Evolutionary conservation across 2,888 invertebrate species (phyloP), one percentile per base, ranked within the genome.

Genomic region (Tryphoninae sp.): DNA sequence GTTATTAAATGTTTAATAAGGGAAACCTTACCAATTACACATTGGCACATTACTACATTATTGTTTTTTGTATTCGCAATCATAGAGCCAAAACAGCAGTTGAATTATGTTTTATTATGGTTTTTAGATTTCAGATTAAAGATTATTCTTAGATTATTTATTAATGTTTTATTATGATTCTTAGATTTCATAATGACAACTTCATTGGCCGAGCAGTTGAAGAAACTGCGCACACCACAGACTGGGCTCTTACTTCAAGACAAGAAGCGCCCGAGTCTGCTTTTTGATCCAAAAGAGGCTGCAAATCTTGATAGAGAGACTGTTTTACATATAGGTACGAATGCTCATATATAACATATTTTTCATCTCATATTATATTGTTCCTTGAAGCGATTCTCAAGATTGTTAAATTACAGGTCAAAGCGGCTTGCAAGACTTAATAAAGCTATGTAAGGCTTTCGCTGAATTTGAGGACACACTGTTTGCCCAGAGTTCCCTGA

Each of bases 281-380:
- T 99, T 1, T 99, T 98, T 91, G 96, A 97, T 88, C 95, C 96
- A 0, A 96, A 96, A 89, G 98, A 98, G 92, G 99, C 98, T 0
- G 97, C 98, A 0, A 94, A 94, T 58, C 95, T 98, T 87, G 97
- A 97, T 88, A 94, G 95, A 68, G 96, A 97, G 84, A 96, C 96
- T 0, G 96, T 98, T 85, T 97, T 95, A 91, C 96, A 97, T 89
- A 95, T 98, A 71, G 99, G 98, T 92, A 91, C 42, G 45, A n/a
- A 33, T 62, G 23, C 55, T 23, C 69, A 76, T 55, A 13, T n/a
- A 51, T n/a, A n/a, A 4, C 1, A 7, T 26, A 13, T 51, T 68
- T 59, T 80, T 59, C 13, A 42, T 51, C 26, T 19, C 55, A 49
- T 62, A 53, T 40, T 55, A 2, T 62, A 0, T 26, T n/a, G 4